Evolutionary conservation across 2,797 vertebrate genomes (phyloP).

Genomic region (Macropodus opercularis): DNA sequence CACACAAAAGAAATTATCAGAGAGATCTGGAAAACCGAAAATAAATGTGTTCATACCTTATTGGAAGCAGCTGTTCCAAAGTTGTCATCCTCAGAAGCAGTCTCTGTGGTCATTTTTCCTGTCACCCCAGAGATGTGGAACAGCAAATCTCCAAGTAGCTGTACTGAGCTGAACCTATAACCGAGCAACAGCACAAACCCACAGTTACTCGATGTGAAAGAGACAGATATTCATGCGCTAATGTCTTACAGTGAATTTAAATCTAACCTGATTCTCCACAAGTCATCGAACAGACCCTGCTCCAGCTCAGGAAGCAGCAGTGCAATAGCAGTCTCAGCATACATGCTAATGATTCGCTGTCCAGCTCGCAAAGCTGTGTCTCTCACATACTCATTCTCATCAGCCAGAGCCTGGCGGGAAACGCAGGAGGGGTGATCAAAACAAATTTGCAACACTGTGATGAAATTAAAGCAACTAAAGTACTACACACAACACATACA

Average conservation of each 20-base stretch:
- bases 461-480: no score
- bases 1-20: no score
- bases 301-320: conserved; percentile 96
- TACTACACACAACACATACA: no score
- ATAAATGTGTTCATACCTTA: conserved; percentile 80
- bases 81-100: conserved; percentile 97
- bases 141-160: conserved; percentile 96
- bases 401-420: conserved; percentile 89
- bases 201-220: not conserved
- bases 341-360: conserved; percentile 97
- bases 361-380: conserved; percentile 95
- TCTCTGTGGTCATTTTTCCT: conserved; percentile 99
- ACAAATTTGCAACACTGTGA: not conserved
- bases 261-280: conserved; percentile 95
- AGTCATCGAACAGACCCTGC: conserved; percentile 95
- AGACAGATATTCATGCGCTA: not conserved
- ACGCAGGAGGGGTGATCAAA: not conserved
- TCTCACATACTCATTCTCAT: conserved; percentile 97
- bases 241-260: not conserved
- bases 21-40: not conserved
- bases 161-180: conserved; percentile 96
- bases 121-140: conserved; percentile 99
- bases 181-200: not conserved
- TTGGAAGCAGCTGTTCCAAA: conserved; percentile 97
- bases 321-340: conserved; percentile 94